Percentiles rank a stretch among this genome's conserved stretches.
Conservation (phyloP, 1,140 invertebrate genomes). For the Olivierus martensii region DNA sequence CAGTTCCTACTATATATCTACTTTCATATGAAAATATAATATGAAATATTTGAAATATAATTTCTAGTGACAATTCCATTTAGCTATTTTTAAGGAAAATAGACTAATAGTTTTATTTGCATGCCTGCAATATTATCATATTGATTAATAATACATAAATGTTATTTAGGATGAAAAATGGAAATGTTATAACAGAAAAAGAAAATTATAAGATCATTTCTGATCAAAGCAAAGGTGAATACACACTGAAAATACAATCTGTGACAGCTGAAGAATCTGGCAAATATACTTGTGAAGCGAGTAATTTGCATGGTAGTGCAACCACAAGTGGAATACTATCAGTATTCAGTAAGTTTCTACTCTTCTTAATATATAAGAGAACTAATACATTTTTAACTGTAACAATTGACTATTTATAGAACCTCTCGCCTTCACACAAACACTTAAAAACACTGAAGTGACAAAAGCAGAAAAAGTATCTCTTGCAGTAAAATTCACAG, state of each 20-base stretch:
- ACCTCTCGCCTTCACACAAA: conserved; percentile 44
- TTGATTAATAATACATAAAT: too few species aligned
- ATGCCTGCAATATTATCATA: too few species aligned
- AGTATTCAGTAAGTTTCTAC: too few species aligned
- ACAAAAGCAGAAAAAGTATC: too few species aligned
- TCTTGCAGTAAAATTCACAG: conserved; percentile 50
- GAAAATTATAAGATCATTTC: conserved; percentile 40
- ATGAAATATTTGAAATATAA: too few species aligned
- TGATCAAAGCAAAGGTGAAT: conserved; percentile 50
- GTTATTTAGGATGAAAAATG: background rate
- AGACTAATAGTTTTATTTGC: too few species aligned
- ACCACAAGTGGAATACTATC: conserved; percentile 46
- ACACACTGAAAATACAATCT: conserved; percentile 42
- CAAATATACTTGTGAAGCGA: conserved; percentile 39
- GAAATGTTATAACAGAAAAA: conserved; percentile 1
- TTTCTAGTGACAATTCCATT: too few species aligned
- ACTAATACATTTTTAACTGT: too few species aligned
- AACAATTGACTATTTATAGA: conserved; percentile 60
- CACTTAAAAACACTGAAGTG: conserved; percentile 42
- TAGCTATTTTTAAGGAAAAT: too few species aligned
- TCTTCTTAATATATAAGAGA: too few species aligned
- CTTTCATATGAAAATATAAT: too few species aligned
- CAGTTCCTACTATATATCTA: too few species aligned
- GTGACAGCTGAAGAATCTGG: conserved; percentile 42
- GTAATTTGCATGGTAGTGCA: conserved; percentile 41